Evolutionary conservation across 2,113 vertebrate genomes (phyloP).

Genomic region (Urocynchramus pylzowi): DNA sequence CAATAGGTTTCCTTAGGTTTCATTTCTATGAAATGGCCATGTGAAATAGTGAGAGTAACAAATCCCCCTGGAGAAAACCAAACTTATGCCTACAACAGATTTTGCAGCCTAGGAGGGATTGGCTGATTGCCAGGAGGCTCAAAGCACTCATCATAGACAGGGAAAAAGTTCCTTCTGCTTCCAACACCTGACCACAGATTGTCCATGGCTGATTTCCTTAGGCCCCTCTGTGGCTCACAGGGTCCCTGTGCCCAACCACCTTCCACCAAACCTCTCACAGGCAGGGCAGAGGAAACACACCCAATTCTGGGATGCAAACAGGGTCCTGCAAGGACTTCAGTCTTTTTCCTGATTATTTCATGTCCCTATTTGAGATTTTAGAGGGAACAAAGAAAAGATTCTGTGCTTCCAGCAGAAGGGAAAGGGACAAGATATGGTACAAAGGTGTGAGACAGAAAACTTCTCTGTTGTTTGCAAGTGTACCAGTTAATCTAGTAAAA

Average conservation of each 20-base stretch:
- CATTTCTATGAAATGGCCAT: neutral
- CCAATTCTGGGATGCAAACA: fast-evolving
- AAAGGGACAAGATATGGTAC: neutral
- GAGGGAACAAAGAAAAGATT: neutral
- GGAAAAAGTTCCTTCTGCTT: neutral
- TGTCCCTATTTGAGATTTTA: neutral
- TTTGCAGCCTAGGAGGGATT: neutral
- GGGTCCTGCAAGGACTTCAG: neutral
- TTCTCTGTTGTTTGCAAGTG: neutral
- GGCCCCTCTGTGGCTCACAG: fast-evolving
- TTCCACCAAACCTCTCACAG: neutral
- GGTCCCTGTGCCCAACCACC: neutral
- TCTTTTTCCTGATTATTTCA: neutral
- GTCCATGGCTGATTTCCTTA: neutral
- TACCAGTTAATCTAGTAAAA: neutral
- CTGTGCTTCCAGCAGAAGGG: neutral
- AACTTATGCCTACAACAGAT: neutral
- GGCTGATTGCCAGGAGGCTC: neutral
- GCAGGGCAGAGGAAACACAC: neutral
- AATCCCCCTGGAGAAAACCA: neutral
- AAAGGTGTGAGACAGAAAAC: neutral
- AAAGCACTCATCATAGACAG: neutral
- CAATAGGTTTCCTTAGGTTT: neutral
- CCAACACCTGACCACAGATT: fast-evolving
- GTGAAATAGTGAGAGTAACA: neutral